Conservation (phyloP, 2,113 vertebrate species). For the Anoura caudifer region DNA sequence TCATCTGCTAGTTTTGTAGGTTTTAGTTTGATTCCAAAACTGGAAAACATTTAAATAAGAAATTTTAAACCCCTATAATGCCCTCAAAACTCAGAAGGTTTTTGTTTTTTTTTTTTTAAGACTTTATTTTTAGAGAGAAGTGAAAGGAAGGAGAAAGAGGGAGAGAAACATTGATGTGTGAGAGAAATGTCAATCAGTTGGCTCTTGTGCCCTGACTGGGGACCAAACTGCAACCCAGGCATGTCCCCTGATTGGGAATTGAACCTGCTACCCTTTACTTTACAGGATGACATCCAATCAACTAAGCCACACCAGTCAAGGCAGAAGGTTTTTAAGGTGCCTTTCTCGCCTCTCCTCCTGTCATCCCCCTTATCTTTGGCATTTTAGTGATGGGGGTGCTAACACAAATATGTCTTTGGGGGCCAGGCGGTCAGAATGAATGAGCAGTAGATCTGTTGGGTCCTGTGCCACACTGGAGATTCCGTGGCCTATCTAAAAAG, state of each 20-base stretch:
- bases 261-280: too few relatives aligned
- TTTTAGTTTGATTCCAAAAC: conserved; percentile 19
- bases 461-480: neutral
- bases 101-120: neutral
- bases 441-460: neutral
- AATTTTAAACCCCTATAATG: neutral
- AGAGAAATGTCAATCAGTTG: too few relatives aligned
- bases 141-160: too few relatives aligned
- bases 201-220: too few relatives aligned
- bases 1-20: conserved; percentile 1
- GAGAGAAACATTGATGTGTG: too few relatives aligned
- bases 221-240: too few relatives aligned
- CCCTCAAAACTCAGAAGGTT: neutral
- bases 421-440: neutral
- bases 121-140: too few relatives aligned
- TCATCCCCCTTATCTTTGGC: neutral
- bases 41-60: neutral
- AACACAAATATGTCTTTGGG: conserved; percentile 8
- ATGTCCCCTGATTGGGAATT: too few relatives aligned
- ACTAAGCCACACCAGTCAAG: too few relatives aligned
- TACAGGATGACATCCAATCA: too few relatives aligned
- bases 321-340: neutral
- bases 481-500: neutral
- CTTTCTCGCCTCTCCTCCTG: neutral
- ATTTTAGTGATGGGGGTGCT: neutral